Evolutionary conservation across 2,888 invertebrate species (phyloP).

Genomic region (Mellilla xanthometata): DNA sequence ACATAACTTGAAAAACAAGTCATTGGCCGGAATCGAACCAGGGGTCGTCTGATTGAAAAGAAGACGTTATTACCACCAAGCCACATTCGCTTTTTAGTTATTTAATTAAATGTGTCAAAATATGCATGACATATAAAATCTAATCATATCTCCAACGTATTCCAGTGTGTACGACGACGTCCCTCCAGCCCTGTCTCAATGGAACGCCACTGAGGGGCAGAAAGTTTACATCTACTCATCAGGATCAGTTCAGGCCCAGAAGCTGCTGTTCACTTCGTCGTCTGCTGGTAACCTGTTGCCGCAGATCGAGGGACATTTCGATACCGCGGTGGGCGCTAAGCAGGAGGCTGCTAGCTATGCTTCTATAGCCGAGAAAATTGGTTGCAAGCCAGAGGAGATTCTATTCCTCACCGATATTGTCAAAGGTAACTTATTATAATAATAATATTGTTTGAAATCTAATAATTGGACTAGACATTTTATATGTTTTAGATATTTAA

Average conservation of each 20-base stretch:
- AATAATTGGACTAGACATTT: too few relatives aligned
- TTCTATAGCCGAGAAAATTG: constrained; percentile 87
- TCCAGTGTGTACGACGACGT: constrained; percentile 95
- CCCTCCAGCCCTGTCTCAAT: constrained; percentile 86
- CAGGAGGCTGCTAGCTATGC: constrained; percentile 89
- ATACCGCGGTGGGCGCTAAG: constrained; percentile 93
- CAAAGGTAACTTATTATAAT: constrained; percentile 85
- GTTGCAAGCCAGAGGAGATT: constrained; percentile 85
- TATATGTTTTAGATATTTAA: too few relatives aligned
- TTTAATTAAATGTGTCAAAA: too few relatives aligned
- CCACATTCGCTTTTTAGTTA: too few relatives aligned
- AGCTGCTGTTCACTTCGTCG: constrained; percentile 91
- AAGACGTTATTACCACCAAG: too few relatives aligned
- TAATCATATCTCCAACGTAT: too few relatives aligned
- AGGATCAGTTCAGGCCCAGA: constrained; percentile 95
- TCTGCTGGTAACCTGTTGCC: constrained; percentile 89
- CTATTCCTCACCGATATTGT: constrained; percentile 94
- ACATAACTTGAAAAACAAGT: too few relatives aligned
- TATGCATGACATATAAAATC: too few relatives aligned
- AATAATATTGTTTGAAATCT: too few relatives aligned
- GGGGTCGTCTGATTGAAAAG: too few relatives aligned
- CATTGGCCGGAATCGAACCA: too few relatives aligned
- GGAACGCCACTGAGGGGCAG: constrained; percentile 86
- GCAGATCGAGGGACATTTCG: constrained; percentile 90
- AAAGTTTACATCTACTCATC: constrained; percentile 94